Percentiles rank a stretch among this genome's conserved stretches.
Evolutionary conservation across 2,888 invertebrate genomes (phyloP).

Genomic region (Acleris laterana): DNA sequence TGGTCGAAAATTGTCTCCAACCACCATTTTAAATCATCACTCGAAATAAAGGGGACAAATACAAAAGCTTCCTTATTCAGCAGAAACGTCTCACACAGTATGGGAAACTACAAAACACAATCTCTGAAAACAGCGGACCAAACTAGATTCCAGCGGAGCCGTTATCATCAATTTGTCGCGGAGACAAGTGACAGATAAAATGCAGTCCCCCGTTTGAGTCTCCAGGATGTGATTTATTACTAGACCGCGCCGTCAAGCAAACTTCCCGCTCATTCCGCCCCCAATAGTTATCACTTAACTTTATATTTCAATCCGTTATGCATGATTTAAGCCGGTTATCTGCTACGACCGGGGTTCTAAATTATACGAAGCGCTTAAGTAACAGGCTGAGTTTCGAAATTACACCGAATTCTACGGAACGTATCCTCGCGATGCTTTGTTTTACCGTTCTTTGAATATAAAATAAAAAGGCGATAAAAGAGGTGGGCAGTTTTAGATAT

Average conservation of each 20-base stretch:
- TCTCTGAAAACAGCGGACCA: conserved; percentile 22
- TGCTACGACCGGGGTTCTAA: conserved; percentile 22
- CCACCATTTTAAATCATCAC: too few relatives aligned
- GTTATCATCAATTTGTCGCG: conserved; percentile 63
- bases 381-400: conserved; percentile 12
- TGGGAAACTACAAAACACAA: conserved; percentile 26
- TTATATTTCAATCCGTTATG: conserved; percentile 37
- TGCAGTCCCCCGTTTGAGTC: conserved; percentile 56
- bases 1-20: too few relatives aligned
- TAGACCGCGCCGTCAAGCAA: conserved; percentile 40
- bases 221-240: conserved; percentile 62
- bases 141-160: conserved; percentile 46
- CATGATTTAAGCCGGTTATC: conserved; percentile 35
- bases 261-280: conserved; percentile 40
- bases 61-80: too few relatives aligned
- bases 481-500: too few relatives aligned
- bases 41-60: too few relatives aligned
- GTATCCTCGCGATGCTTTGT: not conserved
- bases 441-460: not conserved
- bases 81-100: not conserved
- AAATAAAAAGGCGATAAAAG: too few relatives aligned
- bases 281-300: conserved; percentile 40
- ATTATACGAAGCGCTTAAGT: conserved; percentile 27
- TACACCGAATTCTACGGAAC: conserved; percentile 9
- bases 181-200: conserved; percentile 68